Evolutionary conservation across 2,113 vertebrate genomes (phyloP).

Genomic region (Oryzias curvinotus): DNA sequence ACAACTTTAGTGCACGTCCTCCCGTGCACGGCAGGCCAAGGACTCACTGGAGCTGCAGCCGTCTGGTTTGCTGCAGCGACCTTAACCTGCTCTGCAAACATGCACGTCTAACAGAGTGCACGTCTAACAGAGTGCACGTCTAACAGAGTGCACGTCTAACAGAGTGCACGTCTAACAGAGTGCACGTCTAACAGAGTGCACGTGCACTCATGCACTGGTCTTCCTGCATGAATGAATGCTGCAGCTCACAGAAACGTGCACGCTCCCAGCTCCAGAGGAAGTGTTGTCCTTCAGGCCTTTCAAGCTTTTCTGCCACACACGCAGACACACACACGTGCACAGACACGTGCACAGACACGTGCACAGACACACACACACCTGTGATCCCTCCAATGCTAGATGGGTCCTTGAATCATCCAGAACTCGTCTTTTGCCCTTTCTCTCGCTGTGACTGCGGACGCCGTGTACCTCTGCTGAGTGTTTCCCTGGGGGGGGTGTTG

Average conservation of each 20-base stretch:
- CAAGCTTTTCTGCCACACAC: neutral
- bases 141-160: no score
- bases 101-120: no score
- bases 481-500: conserved; percentile 21
- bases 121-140: no score
- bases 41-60: no score
- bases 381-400: conserved; percentile 33
- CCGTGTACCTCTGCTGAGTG: conserved; percentile 49
- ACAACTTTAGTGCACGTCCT: no score
- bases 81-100: no score
- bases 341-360: neutral
- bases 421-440: conserved; percentile 1
- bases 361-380: neutral
- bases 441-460: conserved; percentile 35
- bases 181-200: no score
- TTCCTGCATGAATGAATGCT: conserved; percentile 18
- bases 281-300: neutral
- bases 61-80: no score
- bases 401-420: conserved; percentile 31
- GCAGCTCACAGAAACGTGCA: neutral
- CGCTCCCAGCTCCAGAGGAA: neutral
- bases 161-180: no score
- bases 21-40: no score
- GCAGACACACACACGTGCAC: conserved; percentile 2
- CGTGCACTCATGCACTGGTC: neutral